Evolutionary conservation across 92 coral and sea anemone species (phyloP), one percentile per base, ranked within the genome.

Genomic region (Paramuricea clavata): DNA sequence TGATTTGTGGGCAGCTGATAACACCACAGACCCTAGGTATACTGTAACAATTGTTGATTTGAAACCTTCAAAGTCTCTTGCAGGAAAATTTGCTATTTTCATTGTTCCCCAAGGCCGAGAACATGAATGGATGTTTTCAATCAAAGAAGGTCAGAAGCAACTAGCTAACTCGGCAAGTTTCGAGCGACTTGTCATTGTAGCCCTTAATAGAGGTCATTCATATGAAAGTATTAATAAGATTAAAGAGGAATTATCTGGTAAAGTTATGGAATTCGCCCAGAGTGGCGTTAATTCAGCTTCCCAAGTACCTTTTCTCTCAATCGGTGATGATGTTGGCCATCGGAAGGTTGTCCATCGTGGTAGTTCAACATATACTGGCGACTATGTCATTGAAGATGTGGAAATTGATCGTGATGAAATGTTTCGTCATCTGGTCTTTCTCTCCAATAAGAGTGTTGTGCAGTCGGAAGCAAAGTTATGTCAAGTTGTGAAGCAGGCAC

Each of bases 51-150:
- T 85, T 10, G 91, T 92, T 2, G 98, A 95, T 87, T 78, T 85
- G 6, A 49, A 84, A 78, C 92, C 76, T 30, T 69, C 87, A 36
- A 76, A 61, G 59, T 83, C 72, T 12, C 88, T 81, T 70, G 89
- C 87, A 89, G 98, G 98, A 44, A 89, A 88, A 47, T 95, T 92
- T 89, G 98, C 98, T 41, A 91, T 95, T 31, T 95, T 95, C 64
- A 95, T 95, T 88, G 94, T 95, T 12, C 98, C 97, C n/a, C 98
- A 95, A 90, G 97, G 98, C 12, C 85, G 98, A 49, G 98, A 95
- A 76, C 94, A 95, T 43, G 98, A 95, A 43, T 90, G 94, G 95
- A 87, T 88, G 81, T 95, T 95, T 57, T 74, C 91, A 28, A 87
- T 92, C 12, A 85, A 36, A 27, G 98, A 90, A 36, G 98, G 98